phyloP scores from a whole-genome alignment of 2,797 vertebrate species.

The Anableps anableps region DNA sequence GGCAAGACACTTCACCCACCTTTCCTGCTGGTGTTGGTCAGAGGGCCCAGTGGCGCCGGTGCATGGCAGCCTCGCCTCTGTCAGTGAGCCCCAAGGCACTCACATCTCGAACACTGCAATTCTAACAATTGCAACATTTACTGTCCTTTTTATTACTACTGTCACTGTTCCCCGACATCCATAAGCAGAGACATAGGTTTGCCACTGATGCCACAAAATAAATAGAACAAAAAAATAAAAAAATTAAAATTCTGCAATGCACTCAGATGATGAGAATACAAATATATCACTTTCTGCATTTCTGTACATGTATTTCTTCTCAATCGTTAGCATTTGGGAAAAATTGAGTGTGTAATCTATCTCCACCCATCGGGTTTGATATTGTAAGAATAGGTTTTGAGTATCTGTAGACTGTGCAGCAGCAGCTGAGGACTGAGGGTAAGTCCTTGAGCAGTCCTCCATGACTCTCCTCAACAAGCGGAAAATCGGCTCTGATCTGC shows the following conservation, averaged over 20 bases:
- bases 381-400: conserved; percentile 9
- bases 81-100: too few relatives aligned
- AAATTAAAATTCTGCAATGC: not conserved
- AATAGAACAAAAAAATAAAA: not conserved
- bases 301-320: not conserved
- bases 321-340: not conserved
- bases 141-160: too few relatives aligned
- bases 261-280: not conserved
- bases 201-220: not conserved
- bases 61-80: too few relatives aligned
- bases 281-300: not conserved
- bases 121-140: too few relatives aligned
- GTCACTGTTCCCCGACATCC: too few relatives aligned
- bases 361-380: not conserved
- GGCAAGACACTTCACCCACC: too few relatives aligned
- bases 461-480: not conserved
- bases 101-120: too few relatives aligned
- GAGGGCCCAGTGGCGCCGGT: too few relatives aligned
- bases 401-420: not conserved
- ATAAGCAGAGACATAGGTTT: not conserved
- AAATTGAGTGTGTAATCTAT: not conserved
- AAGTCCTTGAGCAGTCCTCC: not conserved
- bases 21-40: too few relatives aligned
- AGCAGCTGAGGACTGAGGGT: not conserved
- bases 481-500: conserved; percentile 19